These are phyloP conservation scores for Apis dorsata DNA, from an alignment of 1,140 invertebrate species.

Conservation along the genomic window DNA sequence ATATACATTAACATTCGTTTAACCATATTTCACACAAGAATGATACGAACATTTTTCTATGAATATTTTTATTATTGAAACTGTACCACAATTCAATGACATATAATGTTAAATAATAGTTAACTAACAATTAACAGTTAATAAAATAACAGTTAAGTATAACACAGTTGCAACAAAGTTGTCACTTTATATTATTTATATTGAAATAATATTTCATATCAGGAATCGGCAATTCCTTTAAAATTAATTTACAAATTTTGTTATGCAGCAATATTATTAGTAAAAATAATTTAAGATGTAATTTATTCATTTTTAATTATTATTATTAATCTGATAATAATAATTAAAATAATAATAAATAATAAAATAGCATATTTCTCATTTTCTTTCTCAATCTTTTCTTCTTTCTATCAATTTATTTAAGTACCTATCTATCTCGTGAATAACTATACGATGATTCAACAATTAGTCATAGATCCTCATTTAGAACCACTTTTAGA, in stretches of 20 bases:
- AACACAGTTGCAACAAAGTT: constrained; percentile 19
- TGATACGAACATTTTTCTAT: constrained; percentile 14
- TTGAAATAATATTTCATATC: constrained; percentile 12
- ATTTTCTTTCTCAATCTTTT: background rate
- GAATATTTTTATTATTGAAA: constrained; percentile 34
- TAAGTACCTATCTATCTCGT: background rate
- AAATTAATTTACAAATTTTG: constrained; percentile 34
- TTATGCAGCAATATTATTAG: constrained; percentile 18
- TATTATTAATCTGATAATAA: no score
- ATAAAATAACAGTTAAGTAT: background rate
- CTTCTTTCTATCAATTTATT: background rate
- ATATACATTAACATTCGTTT: constrained; percentile 9
- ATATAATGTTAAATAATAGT: constrained; percentile 37
- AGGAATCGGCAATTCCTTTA: background rate
- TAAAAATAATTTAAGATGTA: constrained; percentile 31
- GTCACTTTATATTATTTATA: no score
- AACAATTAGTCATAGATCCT: constrained; percentile 56
- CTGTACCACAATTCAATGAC: constrained; percentile 13
- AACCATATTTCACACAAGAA: constrained; percentile 8
- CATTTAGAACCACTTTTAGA: constrained; percentile 68
- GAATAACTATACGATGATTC: constrained; percentile 42
- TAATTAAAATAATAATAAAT: no score
- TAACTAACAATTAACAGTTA: background rate
- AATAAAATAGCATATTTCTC: background rate
- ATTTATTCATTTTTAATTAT: constrained; percentile 38